phyloP scores from a whole-genome alignment of 2,797 vertebrate genomes.

The Lagorchestes hirsutus region DNA sequence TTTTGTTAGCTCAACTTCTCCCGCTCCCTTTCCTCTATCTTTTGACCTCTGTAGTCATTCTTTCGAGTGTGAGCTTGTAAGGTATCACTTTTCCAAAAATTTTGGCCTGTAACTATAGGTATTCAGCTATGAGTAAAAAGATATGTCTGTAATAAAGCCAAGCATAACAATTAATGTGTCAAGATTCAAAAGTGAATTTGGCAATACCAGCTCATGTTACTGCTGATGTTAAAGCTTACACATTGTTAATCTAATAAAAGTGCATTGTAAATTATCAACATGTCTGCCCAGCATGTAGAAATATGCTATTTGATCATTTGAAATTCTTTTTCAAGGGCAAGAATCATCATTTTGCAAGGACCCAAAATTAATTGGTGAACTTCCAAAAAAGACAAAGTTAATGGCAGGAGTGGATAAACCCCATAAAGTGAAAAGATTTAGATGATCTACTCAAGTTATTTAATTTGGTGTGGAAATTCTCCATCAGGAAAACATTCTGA shows the following conservation, averaged over 20 bases:
- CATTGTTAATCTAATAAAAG: conserved; percentile 75
- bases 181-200: conserved; percentile 73
- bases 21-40: conserved; percentile 80
- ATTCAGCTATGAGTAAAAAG: conserved; percentile 79
- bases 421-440: neutral
- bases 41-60: conserved; percentile 80
- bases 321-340: conserved; percentile 41
- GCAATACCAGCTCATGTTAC: conserved; percentile 74
- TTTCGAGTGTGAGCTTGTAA: conserved; percentile 91
- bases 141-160: conserved; percentile 78
- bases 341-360: conserved; percentile 42
- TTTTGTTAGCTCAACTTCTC: conserved; percentile 89
- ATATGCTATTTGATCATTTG: conserved; percentile 44
- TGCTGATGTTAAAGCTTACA: conserved; percentile 77
- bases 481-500: neutral
- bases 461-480: conserved; percentile 22
- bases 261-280: conserved; percentile 64
- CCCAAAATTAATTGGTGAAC: conserved; percentile 46
- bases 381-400: conserved; percentile 38
- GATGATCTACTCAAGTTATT: conserved; percentile 25
- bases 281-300: conserved; percentile 8
- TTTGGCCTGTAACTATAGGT: conserved; percentile 68
- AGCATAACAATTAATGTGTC: conserved; percentile 78
- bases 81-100: conserved; percentile 88
- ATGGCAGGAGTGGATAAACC: conserved; percentile 42